Percentiles rank a stretch among this genome's conserved stretches.
phyloP scores from a whole-genome alignment of 2,888 invertebrate genomes.

The Himalopsyche anomala region DNA sequence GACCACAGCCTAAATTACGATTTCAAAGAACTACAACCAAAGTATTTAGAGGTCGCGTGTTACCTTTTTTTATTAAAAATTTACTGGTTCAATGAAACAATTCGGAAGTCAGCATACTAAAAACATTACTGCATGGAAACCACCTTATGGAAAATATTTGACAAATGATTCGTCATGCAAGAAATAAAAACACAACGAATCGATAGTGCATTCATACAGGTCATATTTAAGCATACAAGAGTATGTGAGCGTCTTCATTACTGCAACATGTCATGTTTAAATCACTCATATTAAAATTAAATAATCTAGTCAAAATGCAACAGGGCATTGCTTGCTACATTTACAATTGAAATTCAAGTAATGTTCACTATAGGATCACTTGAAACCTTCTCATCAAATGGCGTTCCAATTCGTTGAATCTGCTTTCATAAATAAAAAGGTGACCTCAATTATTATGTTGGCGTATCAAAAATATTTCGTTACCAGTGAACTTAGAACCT shows the following conservation, averaged over 20 bases:
- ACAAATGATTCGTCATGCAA: background rate
- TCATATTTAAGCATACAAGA: too few species aligned
- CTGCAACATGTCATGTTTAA: too few species aligned
- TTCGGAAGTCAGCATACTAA: constrained; percentile 1
- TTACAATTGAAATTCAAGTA: background rate
- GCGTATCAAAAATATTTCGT: constrained; percentile 1
- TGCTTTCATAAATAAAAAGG: background rate
- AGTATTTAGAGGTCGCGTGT: constrained; percentile 5
- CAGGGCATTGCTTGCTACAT: background rate
- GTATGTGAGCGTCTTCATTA: too few species aligned
- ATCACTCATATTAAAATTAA: too few species aligned
- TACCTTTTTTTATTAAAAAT: background rate
- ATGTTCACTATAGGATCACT: background rate
- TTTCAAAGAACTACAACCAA: background rate
- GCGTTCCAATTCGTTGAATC: background rate
- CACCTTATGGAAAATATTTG: constrained; percentile 21
- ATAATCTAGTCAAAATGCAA: background rate
- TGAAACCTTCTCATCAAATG: background rate
- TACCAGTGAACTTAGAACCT: background rate
- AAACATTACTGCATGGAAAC: background rate
- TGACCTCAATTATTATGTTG: background rate
- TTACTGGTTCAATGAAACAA: constrained; percentile 14
- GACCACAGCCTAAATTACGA: constrained; percentile 8
- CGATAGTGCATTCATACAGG: background rate
- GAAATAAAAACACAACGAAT: constrained; percentile 2